Evolutionary conservation across 2,888 invertebrate genomes (phyloP).

Genomic region (Dynastes tityus): DNA sequence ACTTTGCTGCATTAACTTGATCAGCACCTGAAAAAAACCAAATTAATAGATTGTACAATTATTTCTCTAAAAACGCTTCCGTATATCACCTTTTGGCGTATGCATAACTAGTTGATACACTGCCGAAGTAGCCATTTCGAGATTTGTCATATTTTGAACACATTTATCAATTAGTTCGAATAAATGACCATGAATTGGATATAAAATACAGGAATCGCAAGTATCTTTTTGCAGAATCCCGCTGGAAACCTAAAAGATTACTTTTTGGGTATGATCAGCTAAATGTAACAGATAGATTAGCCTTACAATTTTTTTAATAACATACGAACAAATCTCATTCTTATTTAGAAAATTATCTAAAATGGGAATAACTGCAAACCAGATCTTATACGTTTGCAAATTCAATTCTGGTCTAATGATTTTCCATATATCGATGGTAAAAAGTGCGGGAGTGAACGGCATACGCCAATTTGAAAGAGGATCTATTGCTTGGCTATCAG

Average conservation of each 20-base stretch:
- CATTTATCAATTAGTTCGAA: conserved; percentile 68
- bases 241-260: conserved; percentile 53
- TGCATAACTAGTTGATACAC: conserved; percentile 63
- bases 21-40: conserved; percentile 68
- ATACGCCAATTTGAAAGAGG: conserved; percentile 72
- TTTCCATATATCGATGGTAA: conserved; percentile 68
- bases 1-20: conserved; percentile 71
- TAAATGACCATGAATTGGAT: conserved; percentile 64
- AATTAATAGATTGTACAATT: neutral
- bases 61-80: conserved; percentile 15
- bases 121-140: conserved; percentile 67
- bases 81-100: conserved; percentile 62
- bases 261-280: neutral
- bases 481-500: conserved; percentile 68
- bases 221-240: conserved; percentile 49
- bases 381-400: conserved; percentile 70
- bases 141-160: conserved; percentile 64
- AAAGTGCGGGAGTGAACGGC: conserved; percentile 68
- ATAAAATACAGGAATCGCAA: conserved; percentile 63
- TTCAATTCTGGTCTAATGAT: conserved; percentile 71
- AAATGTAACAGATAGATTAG: neutral
- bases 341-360: conserved; percentile 64
- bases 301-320: conserved; percentile 70
- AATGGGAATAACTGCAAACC: conserved; percentile 69
- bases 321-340: conserved; percentile 71